Conservation (phyloP, 2,113 vertebrate genomes). For the Pedetes capensis region DNA sequence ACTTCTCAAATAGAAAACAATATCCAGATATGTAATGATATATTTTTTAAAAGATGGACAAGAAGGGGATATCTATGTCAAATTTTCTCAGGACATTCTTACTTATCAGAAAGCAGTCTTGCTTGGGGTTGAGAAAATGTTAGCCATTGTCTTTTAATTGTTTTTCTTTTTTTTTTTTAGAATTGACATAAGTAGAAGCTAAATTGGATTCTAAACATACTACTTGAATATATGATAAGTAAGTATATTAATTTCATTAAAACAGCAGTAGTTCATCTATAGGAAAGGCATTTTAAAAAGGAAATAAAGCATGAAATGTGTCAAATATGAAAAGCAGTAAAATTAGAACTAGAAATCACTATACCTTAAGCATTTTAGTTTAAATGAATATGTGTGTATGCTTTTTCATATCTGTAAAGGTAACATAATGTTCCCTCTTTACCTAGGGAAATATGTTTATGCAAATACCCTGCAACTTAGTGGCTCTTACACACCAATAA, state of each 20-base stretch:
- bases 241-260: conserved; percentile 17
- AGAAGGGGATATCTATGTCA: neutral
- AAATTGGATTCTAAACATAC: neutral
- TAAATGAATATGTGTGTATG: neutral
- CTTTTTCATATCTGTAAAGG: neutral
- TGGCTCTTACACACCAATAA: no score
- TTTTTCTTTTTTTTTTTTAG: neutral
- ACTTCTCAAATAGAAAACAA: neutral
- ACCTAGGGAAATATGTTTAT: neutral
- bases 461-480: no score
- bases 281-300: neutral
- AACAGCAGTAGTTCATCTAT: conserved; percentile 5
- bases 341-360: neutral
- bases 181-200: neutral
- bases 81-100: neutral
- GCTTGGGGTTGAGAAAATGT: neutral
- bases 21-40: neutral
- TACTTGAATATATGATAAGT: neutral
- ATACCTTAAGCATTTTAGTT: neutral
- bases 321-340: neutral
- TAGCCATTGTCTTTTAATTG: no score
- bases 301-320: neutral
- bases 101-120: neutral
- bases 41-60: neutral
- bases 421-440: neutral